phyloP scores from a whole-genome alignment of 1,140 invertebrate genomes.

The Cydia pomonella region DNA sequence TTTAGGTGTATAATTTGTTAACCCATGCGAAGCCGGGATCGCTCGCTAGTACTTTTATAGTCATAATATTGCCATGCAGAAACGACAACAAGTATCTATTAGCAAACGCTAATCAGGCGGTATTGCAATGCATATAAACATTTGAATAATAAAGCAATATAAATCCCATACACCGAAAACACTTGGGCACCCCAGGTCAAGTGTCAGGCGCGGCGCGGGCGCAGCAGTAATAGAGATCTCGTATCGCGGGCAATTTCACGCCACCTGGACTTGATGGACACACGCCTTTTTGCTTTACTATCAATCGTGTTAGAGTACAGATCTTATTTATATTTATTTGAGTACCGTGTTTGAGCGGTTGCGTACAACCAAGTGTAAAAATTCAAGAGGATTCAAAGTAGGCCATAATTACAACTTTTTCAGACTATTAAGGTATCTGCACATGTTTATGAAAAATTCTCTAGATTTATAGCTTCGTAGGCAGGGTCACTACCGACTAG shows the following conservation, averaged over 20 bases:
- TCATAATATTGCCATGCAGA: too few relatives aligned
- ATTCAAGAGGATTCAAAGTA: background rate
- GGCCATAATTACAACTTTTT: background rate
- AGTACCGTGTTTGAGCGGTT: background rate
- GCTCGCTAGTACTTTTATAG: too few relatives aligned
- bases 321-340: slow-evolving; percentile 1
- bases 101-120: too few relatives aligned
- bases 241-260: slow-evolving; percentile 18
- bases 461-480: too few relatives aligned
- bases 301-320: slow-evolving; percentile 11
- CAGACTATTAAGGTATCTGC: too few relatives aligned
- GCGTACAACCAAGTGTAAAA: background rate
- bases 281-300: slow-evolving; percentile 10
- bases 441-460: too few relatives aligned
- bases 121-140: too few relatives aligned
- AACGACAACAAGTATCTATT: too few relatives aligned
- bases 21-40: too few relatives aligned
- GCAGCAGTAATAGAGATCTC: slow-evolving; percentile 18
- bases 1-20: too few relatives aligned
- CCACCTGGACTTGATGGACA: slow-evolving; percentile 16
- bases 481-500: too few relatives aligned
- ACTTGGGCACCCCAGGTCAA: slow-evolving; percentile 43
- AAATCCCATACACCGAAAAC: background rate
- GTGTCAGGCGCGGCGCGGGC: slow-evolving; percentile 35
- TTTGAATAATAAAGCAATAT: background rate